phyloP scores from a whole-genome alignment of 2,113 vertebrate genomes.

The Dipodomys ordii region DNA sequence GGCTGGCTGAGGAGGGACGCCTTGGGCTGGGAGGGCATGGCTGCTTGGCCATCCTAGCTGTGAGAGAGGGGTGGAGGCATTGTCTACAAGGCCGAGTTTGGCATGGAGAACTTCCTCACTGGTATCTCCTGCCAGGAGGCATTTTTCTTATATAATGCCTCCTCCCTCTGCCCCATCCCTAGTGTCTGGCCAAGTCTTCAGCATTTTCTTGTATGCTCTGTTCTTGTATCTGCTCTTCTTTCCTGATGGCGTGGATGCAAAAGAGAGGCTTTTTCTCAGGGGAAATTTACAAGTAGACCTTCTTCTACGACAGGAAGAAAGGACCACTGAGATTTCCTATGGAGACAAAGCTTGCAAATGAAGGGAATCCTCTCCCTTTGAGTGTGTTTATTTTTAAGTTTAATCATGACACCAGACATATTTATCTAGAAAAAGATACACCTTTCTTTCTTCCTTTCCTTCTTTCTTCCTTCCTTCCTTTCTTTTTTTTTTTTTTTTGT shows the following conservation, averaged over 20 bases:
- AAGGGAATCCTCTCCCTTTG: background rate
- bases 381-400: constrained; percentile 74
- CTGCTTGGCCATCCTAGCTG: background rate
- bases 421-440: constrained; percentile 44
- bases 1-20: background rate
- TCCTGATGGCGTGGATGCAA: constrained; percentile 35
- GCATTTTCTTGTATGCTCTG: constrained; percentile 72
- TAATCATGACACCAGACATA: constrained; percentile 78
- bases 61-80: constrained; percentile 24
- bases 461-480: too few relatives aligned
- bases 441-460: too few relatives aligned
- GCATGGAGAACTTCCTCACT: constrained; percentile 84
- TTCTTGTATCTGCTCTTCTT: constrained; percentile 66
- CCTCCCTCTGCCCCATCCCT: background rate
- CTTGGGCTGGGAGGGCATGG: background rate
- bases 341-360: constrained; percentile 77
- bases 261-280: constrained; percentile 64
- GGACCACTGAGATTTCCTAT: constrained; percentile 78
- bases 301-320: constrained; percentile 77
- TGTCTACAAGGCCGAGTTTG: constrained; percentile 80
- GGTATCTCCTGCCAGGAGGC: constrained; percentile 83
- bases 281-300: constrained; percentile 76
- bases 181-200: constrained; percentile 74
- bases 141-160: constrained; percentile 80
- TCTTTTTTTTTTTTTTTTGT: too few relatives aligned